Base-by-base conservation (phyloP, 2,888 invertebrate species). In the Agonopterix heracliana region DNA sequence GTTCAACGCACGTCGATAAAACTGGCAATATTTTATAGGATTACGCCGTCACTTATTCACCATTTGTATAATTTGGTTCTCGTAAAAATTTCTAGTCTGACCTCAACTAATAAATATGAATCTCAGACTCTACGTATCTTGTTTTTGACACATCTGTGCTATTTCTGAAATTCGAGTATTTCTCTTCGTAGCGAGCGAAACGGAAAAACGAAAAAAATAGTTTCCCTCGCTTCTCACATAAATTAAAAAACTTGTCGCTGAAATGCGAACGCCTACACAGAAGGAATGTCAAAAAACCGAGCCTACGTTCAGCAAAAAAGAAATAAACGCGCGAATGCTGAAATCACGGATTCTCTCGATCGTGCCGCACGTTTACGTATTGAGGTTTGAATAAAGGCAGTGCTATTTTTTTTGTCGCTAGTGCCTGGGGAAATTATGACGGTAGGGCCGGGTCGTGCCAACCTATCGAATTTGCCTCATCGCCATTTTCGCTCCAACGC, bases 401-500 rank as follows among this genome's bases (percentile, higher is more conserved):
- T 48, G 17, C 13, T 36, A 45, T 45, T 48, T 45, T 60, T 60
- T 63, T 57, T 60, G 56, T 52, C 51, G 54, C 46, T 49, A 52
- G 54, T 59, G 61, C 54, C 69, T 53, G 53, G 64, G 68, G 67
- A 68, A 67, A 68, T 69, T 64, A 67, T 59, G 57, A 52, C 47
- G 53, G 56, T 58, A 56, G 48, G 46, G 47, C 35, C 50, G 47
- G 34, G 42, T 34, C 26, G 26, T 26, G 26, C 44, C 38, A 36
- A 36, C 35, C 47, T 45, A 42, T 47, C 47, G 47, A 49, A 45
- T 52, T 47, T 46, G 49, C 38, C 45, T 49, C 46, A 47, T 35
- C 40, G 46, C 42, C 36, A 44, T 49, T 49, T 44, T 46, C 46
- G 46, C 46, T 43, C 10, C 41, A 41, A 46, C 11, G 10, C 41